These are phyloP conservation scores for Rhabdomys pumilio DNA, from an alignment of 2,797 vertebrate genomes.

Conservation along the genomic window DNA sequence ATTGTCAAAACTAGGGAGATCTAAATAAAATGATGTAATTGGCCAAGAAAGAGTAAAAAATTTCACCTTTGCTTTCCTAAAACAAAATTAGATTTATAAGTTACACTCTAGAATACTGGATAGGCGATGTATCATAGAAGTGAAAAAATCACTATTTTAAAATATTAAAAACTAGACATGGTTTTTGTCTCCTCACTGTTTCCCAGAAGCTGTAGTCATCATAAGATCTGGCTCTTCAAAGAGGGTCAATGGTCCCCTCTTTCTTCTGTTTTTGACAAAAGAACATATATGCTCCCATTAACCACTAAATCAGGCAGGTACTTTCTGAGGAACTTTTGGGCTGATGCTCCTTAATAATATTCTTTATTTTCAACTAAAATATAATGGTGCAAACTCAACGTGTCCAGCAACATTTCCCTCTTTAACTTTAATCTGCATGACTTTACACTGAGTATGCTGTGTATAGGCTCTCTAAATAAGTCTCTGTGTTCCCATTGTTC, in stretches of 20 bases:
- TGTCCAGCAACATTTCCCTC: no score
- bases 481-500: neutral
- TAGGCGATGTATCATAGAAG: neutral
- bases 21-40: constrained; percentile 26
- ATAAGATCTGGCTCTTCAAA: neutral
- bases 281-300: neutral
- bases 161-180: neutral
- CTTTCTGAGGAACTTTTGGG: neutral
- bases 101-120: neutral
- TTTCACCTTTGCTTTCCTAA: neutral
- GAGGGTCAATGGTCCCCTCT: neutral
- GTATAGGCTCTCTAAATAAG: neutral
- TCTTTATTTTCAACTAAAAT: neutral
- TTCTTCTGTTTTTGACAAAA: neutral
- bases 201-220: neutral
- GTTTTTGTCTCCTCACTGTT: neutral
- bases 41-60: neutral
- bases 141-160: constrained; percentile 22
- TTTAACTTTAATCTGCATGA: neutral
- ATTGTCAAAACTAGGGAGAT: constrained; percentile 14
- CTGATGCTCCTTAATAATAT: neutral
- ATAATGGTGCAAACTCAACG: neutral
- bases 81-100: neutral
- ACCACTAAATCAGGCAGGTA: neutral
- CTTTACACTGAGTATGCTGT: neutral